phyloP scores from a whole-genome alignment of 2,888 invertebrate species.

The Colletes collaris region DNA sequence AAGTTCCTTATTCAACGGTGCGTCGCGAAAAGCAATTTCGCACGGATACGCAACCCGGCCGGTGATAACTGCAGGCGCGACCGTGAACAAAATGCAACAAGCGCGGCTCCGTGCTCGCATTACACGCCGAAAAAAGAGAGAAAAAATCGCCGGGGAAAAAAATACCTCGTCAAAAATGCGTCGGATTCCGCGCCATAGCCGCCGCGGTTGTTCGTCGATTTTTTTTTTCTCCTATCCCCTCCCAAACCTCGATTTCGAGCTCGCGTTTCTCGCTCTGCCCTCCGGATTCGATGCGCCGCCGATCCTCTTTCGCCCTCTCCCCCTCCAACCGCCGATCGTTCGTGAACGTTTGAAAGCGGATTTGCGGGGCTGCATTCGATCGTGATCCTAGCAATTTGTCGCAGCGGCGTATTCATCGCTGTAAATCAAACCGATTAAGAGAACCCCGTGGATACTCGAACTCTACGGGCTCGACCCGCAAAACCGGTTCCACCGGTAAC shows the following conservation, averaged over 20 bases:
- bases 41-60: background rate
- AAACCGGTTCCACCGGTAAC: conserved; percentile 48
- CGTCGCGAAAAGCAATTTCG: conserved; percentile 9
- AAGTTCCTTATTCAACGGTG: conserved; percentile 8
- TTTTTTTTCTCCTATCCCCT: conserved; percentile 10
- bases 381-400: conserved; percentile 70
- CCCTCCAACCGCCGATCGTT: background rate
- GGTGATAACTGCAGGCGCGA: conserved; percentile 18
- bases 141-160: background rate
- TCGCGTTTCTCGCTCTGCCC: conserved; percentile 1
- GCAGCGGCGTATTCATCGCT: conserved; percentile 59
- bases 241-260: conserved; percentile 2
- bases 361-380: conserved; percentile 48
- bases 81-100: conserved; percentile 26
- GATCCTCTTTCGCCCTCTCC: conserved; percentile 6
- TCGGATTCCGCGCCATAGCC: conserved; percentile 16
- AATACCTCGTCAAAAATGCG: conserved; percentile 44
- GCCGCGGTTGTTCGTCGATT: conserved; percentile 40
- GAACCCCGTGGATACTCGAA: conserved; percentile 38
- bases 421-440: conserved; percentile 70
- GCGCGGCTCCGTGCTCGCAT: background rate
- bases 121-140: background rate
- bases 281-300: conserved; percentile 20
- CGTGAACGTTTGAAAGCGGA: conserved; percentile 55
- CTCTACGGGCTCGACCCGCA: conserved; percentile 23